Evolutionary conservation across 2,797 vertebrate species (phyloP).

Genomic region (Diplodus puntazzo): DNA sequence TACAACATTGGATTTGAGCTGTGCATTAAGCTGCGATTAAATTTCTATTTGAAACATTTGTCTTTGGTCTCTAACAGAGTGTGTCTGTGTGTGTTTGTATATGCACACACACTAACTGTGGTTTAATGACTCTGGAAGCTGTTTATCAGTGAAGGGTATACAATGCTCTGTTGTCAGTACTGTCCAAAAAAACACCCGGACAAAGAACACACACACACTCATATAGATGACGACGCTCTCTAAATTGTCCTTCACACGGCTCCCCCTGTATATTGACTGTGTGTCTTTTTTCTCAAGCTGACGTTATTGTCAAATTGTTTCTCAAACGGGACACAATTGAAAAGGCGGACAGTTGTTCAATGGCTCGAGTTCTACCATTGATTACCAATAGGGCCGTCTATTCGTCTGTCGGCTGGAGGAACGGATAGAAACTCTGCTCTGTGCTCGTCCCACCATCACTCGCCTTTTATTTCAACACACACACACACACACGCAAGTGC

Average conservation of each 20-base stretch:
- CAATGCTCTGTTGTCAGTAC: constrained; percentile 78
- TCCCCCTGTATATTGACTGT: constrained; percentile 92
- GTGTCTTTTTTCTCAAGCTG: constrained; percentile 89
- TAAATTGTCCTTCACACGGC: constrained; percentile 95
- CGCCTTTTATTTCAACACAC: constrained; percentile 33
- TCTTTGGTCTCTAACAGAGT: constrained; percentile 31
- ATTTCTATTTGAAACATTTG: constrained; percentile 55
- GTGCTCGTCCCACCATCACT: constrained; percentile 37
- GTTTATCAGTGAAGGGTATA: constrained; percentile 82
- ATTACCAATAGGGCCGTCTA: constrained; percentile 95
- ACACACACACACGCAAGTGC: constrained; percentile 9
- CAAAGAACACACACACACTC: constrained; percentile 66
- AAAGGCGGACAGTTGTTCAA: constrained; percentile 98
- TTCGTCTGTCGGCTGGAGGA: constrained; percentile 86
- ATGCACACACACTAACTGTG: constrained; percentile 51
- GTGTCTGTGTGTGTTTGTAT: constrained; percentile 27
- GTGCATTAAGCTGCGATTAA: constrained; percentile 52
- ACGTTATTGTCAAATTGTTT: constrained; percentile 99
- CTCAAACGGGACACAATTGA: constrained; percentile 97
- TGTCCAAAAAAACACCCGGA: constrained; percentile 80
- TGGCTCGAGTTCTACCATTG: constrained; percentile 93
- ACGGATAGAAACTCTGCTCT: constrained; percentile 75
- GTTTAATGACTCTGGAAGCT: constrained; percentile 78
- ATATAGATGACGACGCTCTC: constrained; percentile 77
- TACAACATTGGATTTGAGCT: constrained; percentile 38